Evolutionary conservation across 2,113 vertebrate genomes (phyloP), one percentile per base, ranked within the genome.

Genomic region (Trochalopteron elliotii): DNA sequence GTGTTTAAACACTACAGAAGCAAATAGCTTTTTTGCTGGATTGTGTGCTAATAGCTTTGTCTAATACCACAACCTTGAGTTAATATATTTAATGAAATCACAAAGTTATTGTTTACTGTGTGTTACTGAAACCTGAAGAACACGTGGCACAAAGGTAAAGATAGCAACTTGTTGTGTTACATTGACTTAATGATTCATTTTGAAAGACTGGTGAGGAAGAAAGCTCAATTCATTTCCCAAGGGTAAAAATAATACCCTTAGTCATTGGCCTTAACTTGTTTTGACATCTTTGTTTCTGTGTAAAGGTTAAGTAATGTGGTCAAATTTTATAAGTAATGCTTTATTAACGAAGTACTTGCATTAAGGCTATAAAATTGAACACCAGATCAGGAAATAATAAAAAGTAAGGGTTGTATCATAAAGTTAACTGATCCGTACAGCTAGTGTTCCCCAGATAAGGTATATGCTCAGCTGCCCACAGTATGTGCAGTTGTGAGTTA

Each of bases 341-440:
- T 93, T 95, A 97, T 94, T 94, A 96, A 91, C 19, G 0, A 83
- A 96, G 87, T 91, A 87, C 77, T 95, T 91, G 27, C 68, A 93
- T 95, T 94, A 88, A 80, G 71, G 93, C 79, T 92, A 87, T 96
- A 96, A 96, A 97, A 95, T 90, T 83, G 94, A 93, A 77, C 93
- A 90, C 90, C 90, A 89, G 90, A 86, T 93, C 92, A 96, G 96
- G 96, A 95, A 95, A 93, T 60, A 96, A 93, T 95, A 95, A 95
- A 96, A 94, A 81, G 67, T 71, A 83, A 94, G 91, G 76, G 68
- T 71, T 94, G 72, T 92, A 78, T 90, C 86, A 88, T 96, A 97
- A 96, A 97, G 87, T 92, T 92, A 97, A 96, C 93, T 92, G 96
- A 96, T 93, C 94, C 25, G 0, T 92, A 87, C 68, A 53, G 72